A percentile compares a stretch with the other conserved stretches of the same genome.
Evolutionary conservation across 2,888 invertebrate species (phyloP).

Genomic region (Drosophila antonietae): DNA sequence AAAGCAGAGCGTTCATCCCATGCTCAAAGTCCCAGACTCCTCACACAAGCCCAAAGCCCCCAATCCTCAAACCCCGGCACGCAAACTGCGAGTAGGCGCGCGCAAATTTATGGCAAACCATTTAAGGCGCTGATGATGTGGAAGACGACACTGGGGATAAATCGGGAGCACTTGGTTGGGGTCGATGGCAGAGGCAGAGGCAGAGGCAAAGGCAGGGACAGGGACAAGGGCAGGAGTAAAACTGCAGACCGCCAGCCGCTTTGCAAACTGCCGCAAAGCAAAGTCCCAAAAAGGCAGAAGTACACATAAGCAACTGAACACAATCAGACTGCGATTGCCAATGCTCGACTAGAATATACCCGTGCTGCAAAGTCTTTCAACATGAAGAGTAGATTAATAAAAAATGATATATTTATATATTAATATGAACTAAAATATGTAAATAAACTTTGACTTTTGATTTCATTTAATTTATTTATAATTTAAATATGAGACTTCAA

Average conservation of each 20-base stretch:
- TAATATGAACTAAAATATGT: neutral
- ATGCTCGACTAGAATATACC: conserved; percentile 34
- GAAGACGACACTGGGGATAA: conserved; percentile 67
- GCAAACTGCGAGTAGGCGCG: conserved; percentile 50
- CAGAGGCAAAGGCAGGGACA: neutral
- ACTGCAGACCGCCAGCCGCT: conserved; percentile 29
- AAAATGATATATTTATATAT: neutral
- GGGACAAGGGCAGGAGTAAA: neutral
- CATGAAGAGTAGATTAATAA: no score
- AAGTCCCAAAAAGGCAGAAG: conserved; percentile 29
- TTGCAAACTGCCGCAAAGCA: conserved; percentile 52
- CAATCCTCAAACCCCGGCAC: neutral
- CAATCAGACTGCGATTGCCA: neutral
- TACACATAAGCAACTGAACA: conserved; percentile 19
- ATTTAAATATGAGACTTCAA: neutral
- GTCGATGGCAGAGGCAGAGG: neutral
- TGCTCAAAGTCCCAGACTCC: conserved; percentile 9
- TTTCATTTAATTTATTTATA: neutral
- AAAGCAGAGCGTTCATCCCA: conserved; percentile 38
- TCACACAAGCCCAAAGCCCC: neutral
- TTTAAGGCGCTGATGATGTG: conserved; percentile 79
- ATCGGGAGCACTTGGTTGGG: conserved; percentile 43
- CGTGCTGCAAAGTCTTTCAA: neutral
- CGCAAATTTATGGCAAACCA: conserved; percentile 77
- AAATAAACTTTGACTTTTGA: neutral